Conservation (phyloP, 2,888 invertebrate species). For the Cremastinae sp. region DNA sequence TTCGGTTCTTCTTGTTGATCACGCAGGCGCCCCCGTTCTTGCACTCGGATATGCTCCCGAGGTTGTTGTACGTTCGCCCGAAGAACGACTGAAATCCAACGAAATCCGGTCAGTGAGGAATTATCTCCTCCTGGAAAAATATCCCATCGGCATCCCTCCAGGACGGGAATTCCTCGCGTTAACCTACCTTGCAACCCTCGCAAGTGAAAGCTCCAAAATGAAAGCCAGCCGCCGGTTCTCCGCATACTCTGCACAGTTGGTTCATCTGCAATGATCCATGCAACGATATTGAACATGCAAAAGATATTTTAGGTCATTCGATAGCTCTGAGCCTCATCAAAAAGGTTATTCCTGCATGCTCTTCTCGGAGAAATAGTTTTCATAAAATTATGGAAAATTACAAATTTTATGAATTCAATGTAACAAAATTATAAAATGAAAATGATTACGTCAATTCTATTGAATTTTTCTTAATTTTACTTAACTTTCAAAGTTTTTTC, state of each 20-base stretch:
- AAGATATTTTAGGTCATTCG: neutral
- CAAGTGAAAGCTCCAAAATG: slow-evolving; percentile 78
- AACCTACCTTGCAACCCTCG: slow-evolving; percentile 78
- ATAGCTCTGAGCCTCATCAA: neutral
- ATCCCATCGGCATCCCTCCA: too few relatives aligned
- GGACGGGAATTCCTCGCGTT: neutral
- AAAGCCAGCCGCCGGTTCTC: slow-evolving; percentile 78
- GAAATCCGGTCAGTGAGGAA: slow-evolving; percentile 81
- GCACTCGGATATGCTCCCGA: slow-evolving; percentile 93
- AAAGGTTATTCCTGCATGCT: neutral
- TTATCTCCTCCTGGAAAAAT: slow-evolving; percentile 26
- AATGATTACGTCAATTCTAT: too few relatives aligned
- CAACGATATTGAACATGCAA: too few relatives aligned
- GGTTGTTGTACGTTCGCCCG: slow-evolving; percentile 94
- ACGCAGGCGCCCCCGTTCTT: slow-evolving; percentile 95
- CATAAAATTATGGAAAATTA: too few relatives aligned
- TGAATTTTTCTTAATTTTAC: too few relatives aligned
- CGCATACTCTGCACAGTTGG: slow-evolving; percentile 78
- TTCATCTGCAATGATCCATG: slow-evolving; percentile 74
- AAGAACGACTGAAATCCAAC: slow-evolving; percentile 92
- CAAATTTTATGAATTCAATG: too few relatives aligned
- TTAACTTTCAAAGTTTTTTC: too few relatives aligned
- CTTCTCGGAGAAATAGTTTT: too few relatives aligned
- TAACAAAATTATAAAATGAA: too few relatives aligned
- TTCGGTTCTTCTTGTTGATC: slow-evolving; percentile 95